A percentile compares a stretch with the other conserved stretches of the same genome.
Conservation (phyloP, 2,888 invertebrate species). For the Schizaphis graminum region DNA sequence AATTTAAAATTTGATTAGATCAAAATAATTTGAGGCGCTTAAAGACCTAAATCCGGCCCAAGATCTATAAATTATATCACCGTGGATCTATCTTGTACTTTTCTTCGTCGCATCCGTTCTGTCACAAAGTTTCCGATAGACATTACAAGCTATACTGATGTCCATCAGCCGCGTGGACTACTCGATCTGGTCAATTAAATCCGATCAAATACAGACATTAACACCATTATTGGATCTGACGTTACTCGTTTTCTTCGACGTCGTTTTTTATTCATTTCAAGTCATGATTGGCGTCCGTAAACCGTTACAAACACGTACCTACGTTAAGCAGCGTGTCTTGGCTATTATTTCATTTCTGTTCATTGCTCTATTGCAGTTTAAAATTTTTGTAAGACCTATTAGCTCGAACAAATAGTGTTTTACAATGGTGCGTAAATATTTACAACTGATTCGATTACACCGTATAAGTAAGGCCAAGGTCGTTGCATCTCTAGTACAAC, state of each 20-base stretch:
- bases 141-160: slow-evolving; percentile 87
- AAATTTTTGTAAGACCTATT: slow-evolving; percentile 70
- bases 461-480: neutral
- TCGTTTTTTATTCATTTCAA: slow-evolving; percentile 84
- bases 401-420: neutral
- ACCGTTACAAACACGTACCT: slow-evolving; percentile 89
- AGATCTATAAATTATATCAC: too few species aligned
- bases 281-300: slow-evolving; percentile 79
- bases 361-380: slow-evolving; percentile 78
- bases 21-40: too few species aligned
- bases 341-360: slow-evolving; percentile 87
- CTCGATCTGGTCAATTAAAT: slow-evolving; percentile 79
- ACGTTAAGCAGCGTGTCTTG: slow-evolving; percentile 84
- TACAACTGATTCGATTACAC: slow-evolving; percentile 49
- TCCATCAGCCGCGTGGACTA: slow-evolving; percentile 82
- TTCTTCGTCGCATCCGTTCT: neutral
- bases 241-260: slow-evolving; percentile 88
- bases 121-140: slow-evolving; percentile 68
- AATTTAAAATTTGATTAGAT: too few species aligned
- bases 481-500: neutral
- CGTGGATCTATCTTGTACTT: too few species aligned
- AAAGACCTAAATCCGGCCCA: too few species aligned
- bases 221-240: slow-evolving; percentile 88
- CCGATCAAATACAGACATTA: slow-evolving; percentile 95
- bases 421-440: slow-evolving; percentile 26